Percentiles rank a stretch among this genome's conserved stretches.
Evolutionary conservation across 2,113 vertebrate genomes (phyloP).

Genomic region (Indicator indicator): DNA sequence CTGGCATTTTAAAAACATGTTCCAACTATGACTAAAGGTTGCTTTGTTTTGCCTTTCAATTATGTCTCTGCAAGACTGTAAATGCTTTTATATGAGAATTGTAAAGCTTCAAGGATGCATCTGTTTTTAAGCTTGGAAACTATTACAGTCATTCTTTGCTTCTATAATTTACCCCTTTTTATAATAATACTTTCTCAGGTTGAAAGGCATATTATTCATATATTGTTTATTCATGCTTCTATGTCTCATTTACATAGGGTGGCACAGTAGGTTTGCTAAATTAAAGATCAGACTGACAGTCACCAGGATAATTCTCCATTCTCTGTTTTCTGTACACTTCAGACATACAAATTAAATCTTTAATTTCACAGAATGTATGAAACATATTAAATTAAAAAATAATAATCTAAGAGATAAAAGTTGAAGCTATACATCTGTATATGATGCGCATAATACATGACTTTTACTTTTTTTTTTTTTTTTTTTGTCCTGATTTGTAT

Average conservation of each 20-base stretch:
- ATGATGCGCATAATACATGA: neutral
- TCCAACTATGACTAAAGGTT: conserved; percentile 4
- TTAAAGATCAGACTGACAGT: neutral
- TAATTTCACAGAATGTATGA: neutral
- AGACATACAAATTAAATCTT: neutral
- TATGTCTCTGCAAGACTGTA: conserved; percentile 1
- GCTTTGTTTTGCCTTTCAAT: conserved; percentile 30
- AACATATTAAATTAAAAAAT: neutral
- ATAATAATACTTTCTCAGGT: neutral
- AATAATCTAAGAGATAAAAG: neutral
- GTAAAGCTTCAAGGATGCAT: conserved; percentile 6
- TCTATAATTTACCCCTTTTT: conserved; percentile 34
- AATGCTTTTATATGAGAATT: conserved; percentile 24
- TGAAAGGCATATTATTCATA: conserved; percentile 1
- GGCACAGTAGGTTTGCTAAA: neutral
- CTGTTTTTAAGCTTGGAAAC: conserved; percentile 15
- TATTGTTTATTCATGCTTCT: neutral
- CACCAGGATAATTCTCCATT: neutral
- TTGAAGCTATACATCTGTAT: neutral
- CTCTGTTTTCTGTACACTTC: neutral
- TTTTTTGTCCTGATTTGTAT: neutral
- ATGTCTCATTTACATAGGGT: neutral
- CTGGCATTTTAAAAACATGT: neutral
- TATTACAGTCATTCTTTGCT: conserved; percentile 22
- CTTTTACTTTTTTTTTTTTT: neutral